phyloP scores from a whole-genome alignment of 2,888 invertebrate species.

The Plagodis pulveraria region DNA sequence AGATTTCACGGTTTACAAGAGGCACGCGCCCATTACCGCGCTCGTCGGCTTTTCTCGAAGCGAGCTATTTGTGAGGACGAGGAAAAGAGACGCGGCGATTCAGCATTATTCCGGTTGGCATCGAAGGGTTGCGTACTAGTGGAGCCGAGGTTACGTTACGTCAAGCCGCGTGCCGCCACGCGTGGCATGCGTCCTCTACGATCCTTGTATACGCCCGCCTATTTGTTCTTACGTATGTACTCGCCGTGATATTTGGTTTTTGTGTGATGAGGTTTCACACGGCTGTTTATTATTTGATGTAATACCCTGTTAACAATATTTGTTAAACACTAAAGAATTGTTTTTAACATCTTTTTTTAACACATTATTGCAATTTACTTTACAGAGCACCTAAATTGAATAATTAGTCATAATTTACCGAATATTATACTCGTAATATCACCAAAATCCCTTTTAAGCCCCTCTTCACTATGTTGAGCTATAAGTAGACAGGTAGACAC shows the following conservation, averaged over 20 bases:
- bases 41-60: slow-evolving; percentile 52
- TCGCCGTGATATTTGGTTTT: slow-evolving; percentile 45
- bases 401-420: background rate
- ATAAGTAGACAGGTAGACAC: background rate
- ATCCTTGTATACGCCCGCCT: slow-evolving; percentile 51
- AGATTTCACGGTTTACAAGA: slow-evolving; percentile 54
- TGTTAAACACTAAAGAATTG: slow-evolving; percentile 3
- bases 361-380: too few relatives aligned
- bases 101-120: slow-evolving; percentile 42
- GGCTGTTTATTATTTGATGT: slow-evolving; percentile 37
- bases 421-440: background rate
- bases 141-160: slow-evolving; percentile 15
- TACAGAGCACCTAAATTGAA: too few relatives aligned
- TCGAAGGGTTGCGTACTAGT: slow-evolving; percentile 15
- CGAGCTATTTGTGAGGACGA: slow-evolving; percentile 21
- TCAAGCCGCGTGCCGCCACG: slow-evolving; percentile 48
- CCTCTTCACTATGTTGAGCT: background rate
- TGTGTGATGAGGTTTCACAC: slow-evolving; percentile 20
- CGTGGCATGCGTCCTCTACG: slow-evolving; percentile 28
- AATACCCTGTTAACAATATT: slow-evolving; percentile 33
- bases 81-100: slow-evolving; percentile 31
- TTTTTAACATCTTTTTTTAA: too few relatives aligned
- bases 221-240: slow-evolving; percentile 81
- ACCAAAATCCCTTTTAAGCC: background rate
- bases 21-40: slow-evolving; percentile 70